Evolutionary conservation across 2,888 invertebrate genomes (phyloP).

Genomic region (Smittia sp.): DNA sequence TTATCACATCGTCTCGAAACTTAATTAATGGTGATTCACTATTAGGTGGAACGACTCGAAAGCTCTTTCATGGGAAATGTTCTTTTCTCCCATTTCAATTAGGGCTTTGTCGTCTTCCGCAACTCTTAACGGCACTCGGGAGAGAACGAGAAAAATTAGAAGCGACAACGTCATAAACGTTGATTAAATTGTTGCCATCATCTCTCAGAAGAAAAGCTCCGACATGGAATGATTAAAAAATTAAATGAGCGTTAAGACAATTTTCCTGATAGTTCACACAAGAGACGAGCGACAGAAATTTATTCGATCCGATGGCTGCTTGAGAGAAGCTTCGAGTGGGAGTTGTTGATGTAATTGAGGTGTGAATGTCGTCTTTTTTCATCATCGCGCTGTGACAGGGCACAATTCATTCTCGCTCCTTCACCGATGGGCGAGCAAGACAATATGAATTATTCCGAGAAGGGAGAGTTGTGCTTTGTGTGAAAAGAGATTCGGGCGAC

Average conservation of each 20-base stretch:
- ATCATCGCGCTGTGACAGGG: background rate
- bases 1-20: background rate
- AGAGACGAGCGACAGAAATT: background rate
- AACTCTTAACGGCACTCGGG: background rate
- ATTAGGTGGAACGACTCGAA: background rate
- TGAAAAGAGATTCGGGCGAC: too few species aligned
- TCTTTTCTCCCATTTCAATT: background rate
- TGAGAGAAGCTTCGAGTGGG: background rate
- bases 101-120: background rate
- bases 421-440: too few species aligned
- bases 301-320: background rate
- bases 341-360: background rate
- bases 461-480: too few species aligned
- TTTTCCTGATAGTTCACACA: conserved; percentile 7
- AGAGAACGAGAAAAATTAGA: background rate
- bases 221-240: conserved; percentile 35
- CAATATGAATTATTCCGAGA: too few species aligned
- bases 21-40: conserved; percentile 15
- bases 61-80: conserved; percentile 9
- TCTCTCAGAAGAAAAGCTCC: conserved; percentile 3
- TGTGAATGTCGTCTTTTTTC: conserved; percentile 14
- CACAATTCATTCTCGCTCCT: conserved; percentile 4
- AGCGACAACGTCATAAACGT: background rate
- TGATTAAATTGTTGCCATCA: conserved; percentile 18
- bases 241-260: conserved; percentile 34